Evolutionary conservation across 2,113 vertebrate species (phyloP), one percentile per base, ranked within the genome.

Genomic region (Oophaga pumilio): DNA sequence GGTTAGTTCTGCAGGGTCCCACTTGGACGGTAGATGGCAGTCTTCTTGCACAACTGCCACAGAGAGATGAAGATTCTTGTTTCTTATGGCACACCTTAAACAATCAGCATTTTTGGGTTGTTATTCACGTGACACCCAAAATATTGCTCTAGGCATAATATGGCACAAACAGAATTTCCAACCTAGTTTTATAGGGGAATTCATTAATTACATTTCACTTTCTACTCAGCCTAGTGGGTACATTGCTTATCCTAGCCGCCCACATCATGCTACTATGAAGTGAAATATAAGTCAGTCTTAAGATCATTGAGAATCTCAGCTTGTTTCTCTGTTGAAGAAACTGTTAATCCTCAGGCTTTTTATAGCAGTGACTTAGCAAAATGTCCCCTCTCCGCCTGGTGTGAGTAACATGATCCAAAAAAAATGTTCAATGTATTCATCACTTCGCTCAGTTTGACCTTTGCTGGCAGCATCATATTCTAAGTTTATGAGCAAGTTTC

Each of bases 281-380:
- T 74, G 71, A 73, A 73, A 73, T 73, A 73, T 18, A 33, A 73
- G 69, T 20, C 43, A 73, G 69, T 73, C 69, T n/a, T 28, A 74
- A 9, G 11, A 33, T 80, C 77, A 60, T 60, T 43, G 77, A 33
- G 59, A 50, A 53, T 26, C 62, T 53, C 33, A 20, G 22, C 43
- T 83, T 52, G 81, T 68, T 68, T 83, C 14, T 53, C 13, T 15
- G 28, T 52, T 52, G 43, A 83, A 68, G 28, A 82, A 83, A 53
- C 81, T 18, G 22, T 53, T 83, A 83, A 69, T 68, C 81, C 81
- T 83, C 14, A 26, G 49, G 49, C 81, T 83, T 83, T 83, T 83
- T 64, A 83, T 83, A 83, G 81, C 62, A 26, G 49, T 83, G 60
- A 60, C 80, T 82, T 66, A 82, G 62, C 33, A 66, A 82, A 50